Evolutionary conservation across 2,113 vertebrate genomes (phyloP), one percentile per base, ranked within the genome.

Genomic region (Protomyctophum bolini): DNA sequence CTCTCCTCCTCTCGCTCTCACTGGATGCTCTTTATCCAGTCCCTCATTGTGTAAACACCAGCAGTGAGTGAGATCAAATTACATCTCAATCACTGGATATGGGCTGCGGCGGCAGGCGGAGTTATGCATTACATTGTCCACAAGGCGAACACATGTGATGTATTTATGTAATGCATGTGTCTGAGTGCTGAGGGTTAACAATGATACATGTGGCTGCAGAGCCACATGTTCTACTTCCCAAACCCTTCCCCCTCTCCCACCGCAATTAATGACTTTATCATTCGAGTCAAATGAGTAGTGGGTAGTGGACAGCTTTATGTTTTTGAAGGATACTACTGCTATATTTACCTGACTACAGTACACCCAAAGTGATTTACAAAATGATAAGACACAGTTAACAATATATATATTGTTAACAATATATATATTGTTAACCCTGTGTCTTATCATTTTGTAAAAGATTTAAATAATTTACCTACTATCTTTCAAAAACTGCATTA

Each of bases 141-240:
- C 74, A 71, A 65, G 84, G 65, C 78, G 29, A 51, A 68, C 67
- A 58, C 85, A 87, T 86, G 86, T 88, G 88, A 84, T 56, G 72
- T 56, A 11, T 80, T 88, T 88, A 89, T 68, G 84, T 86, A 88
- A 87, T 10, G 33, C 6, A 11, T 33, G 47, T 41, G 9, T 68
- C 49, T 72, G 72, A 66, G 33, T 41, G 33, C 33, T 41, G 33
- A 41, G 33, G 33, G 33, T 6, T 41, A 41, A 41, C 56, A 50
- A 12, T 61, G 63, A 56, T 72, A 64, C 82, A 86, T 86, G 83
- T 79, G 83, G 52, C 21, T 58, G 82, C 41, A 82, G 86, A 68
- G 70, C 80, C 67, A 33, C 11, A 64, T 0, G 57, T 15, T 58
- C 29, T 1, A 21, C 33, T 41, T 41, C 33, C 33, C 33, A 41